These are phyloP conservation scores for Diacarnus erythraeanus DNA, from an alignment of 37 sponge, comb jelly and placozoan genomes.

Conservation along the genomic window DNA sequence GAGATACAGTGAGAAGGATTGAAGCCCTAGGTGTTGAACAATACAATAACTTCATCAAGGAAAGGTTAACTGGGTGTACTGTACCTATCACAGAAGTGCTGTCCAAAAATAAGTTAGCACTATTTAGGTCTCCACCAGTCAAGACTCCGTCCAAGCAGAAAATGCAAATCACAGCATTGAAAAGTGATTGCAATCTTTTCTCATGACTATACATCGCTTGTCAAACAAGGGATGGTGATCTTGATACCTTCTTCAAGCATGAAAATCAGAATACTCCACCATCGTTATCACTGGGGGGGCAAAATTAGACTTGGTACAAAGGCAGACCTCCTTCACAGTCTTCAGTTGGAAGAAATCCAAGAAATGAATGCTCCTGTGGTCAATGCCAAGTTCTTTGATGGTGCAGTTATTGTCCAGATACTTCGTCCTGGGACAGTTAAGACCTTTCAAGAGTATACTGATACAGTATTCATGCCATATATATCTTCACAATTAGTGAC, in stretches of 20 bases:
- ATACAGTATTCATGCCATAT: conserved; percentile 12
- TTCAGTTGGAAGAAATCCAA: conserved; percentile 3
- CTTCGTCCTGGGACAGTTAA: conserved; percentile 19
- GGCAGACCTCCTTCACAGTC: conserved; percentile 9
- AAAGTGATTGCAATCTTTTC: conserved; percentile 28
- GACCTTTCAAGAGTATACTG: conserved; percentile 29
- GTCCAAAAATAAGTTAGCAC: conserved; percentile 9
- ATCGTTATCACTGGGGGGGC: background rate
- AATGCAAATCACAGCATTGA: conserved; percentile 7
- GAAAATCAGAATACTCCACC: background rate
- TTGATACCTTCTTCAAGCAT: background rate
- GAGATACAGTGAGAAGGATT: background rate
- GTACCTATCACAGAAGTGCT: conserved; percentile 14
- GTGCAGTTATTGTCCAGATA: conserved; percentile 27
- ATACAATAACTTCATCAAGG: conserved; percentile 15
- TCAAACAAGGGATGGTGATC: conserved; percentile 1
- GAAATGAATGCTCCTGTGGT: conserved; percentile 19
- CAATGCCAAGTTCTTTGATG: conserved; percentile 24
- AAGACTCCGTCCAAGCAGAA: conserved; percentile 23
- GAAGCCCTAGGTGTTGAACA: background rate
- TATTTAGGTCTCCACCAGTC: background rate
- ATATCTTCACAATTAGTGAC: conserved; percentile 12
- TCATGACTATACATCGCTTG: conserved; percentile 5
- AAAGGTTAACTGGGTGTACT: background rate
- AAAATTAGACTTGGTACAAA: conserved; percentile 4